A percentile compares a stretch with the other conserved stretches of the same genome.
Evolutionary conservation across 2,113 vertebrate genomes (phyloP).

Genomic region (Naja naja): DNA sequence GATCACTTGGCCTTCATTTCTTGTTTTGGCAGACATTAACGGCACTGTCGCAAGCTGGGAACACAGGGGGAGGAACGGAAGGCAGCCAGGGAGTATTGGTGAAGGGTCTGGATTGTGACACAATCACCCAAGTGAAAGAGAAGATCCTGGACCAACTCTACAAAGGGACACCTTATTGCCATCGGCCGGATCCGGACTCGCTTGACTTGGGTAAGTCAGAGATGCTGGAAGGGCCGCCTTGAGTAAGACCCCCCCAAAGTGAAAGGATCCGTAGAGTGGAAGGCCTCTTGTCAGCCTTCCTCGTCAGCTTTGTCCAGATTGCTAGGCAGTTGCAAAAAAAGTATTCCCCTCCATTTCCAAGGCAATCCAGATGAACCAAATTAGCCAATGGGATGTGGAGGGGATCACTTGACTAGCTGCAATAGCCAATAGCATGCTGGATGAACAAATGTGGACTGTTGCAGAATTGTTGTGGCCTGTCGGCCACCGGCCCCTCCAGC

Average conservation of each 20-base stretch:
- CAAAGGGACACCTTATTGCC: slow-evolving; percentile 87
- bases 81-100: slow-evolving; percentile 83
- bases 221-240: background rate
- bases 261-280: background rate
- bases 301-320: background rate
- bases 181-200: slow-evolving; percentile 86
- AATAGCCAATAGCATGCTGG: no score
- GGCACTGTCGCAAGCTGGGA: slow-evolving; percentile 78
- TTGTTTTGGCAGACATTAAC: slow-evolving; percentile 81
- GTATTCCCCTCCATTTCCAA: no score
- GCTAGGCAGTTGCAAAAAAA: background rate
- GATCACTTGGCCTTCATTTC: background rate
- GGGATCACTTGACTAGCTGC: background rate
- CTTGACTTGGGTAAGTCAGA: slow-evolving; percentile 88
- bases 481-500: no score
- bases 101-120: slow-evolving; percentile 81
- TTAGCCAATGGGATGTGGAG: background rate
- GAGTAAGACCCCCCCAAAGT: background rate
- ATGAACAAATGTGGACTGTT: background rate
- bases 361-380: background rate
- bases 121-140: slow-evolving; percentile 86
- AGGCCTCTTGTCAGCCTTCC: background rate
- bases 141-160: slow-evolving; percentile 96
- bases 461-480: no score
- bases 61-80: slow-evolving; percentile 68